Evolutionary conservation across 2,797 vertebrate genomes (phyloP).

Genomic region (Paguma larvata): DNA sequence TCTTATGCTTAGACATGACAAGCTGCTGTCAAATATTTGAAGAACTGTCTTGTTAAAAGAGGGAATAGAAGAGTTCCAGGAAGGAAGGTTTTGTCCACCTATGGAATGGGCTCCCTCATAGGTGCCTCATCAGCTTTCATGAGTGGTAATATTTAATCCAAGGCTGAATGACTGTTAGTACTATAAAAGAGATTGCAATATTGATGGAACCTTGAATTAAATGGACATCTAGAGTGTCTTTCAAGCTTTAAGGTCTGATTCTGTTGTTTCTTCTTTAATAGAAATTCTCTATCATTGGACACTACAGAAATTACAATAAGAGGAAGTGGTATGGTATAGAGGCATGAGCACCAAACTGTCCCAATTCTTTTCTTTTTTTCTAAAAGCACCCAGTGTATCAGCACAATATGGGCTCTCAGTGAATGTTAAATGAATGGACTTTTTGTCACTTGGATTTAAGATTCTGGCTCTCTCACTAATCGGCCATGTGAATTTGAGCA

Average conservation of each 20-base stretch:
- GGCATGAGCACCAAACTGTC: neutral
- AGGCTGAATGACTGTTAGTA: neutral
- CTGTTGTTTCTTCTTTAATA: conserved; percentile 32
- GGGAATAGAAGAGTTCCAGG: conserved; percentile 20
- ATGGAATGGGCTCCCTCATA: neutral
- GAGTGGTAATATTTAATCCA: neutral
- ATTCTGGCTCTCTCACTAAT: neutral
- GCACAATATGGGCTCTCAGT: neutral
- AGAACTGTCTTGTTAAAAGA: conserved; percentile 51
- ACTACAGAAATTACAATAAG: conserved; percentile 2
- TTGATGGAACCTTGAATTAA: conserved; percentile 46
- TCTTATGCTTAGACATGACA: conserved; percentile 12
- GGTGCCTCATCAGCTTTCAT: conserved; percentile 19
- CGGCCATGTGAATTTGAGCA: conserved; percentile 39
- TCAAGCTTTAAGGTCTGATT: conserved; percentile 32
- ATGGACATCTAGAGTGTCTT: neutral
- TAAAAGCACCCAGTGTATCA: neutral
- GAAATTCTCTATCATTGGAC: neutral
- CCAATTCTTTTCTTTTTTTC: neutral
- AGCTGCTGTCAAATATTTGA: conserved; percentile 64
- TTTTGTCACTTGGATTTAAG: neutral
- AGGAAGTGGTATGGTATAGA: neutral
- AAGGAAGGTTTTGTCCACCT: neutral
- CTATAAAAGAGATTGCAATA: neutral
- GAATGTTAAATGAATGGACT: conserved; percentile 7